Conservation (phyloP, 1,140 invertebrate species). For the Oryzaephilus surinamensis region DNA sequence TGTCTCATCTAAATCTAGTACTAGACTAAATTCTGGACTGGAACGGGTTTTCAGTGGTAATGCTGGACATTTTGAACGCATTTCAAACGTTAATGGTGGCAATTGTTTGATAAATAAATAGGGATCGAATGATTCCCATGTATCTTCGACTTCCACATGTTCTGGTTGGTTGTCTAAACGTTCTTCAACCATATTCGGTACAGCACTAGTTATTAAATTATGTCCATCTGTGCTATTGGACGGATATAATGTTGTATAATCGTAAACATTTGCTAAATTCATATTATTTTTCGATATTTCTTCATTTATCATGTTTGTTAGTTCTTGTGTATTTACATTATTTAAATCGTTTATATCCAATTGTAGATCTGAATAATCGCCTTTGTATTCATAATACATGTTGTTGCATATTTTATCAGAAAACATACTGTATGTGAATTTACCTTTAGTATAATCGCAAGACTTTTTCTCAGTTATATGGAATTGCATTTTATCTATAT, state of each 20-base stretch:
- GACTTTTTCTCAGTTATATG: conserved; percentile 23
- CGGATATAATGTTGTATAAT: conserved; percentile 30
- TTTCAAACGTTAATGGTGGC: conserved; percentile 78
- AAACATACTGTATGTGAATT: conserved; percentile 26
- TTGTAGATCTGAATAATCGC: conserved; percentile 31
- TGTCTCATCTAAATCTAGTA: conserved; percentile 78
- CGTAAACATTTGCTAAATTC: conserved; percentile 28
- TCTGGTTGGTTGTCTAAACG: conserved; percentile 39
- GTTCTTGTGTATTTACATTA: conserved; percentile 33
- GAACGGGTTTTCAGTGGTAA: conserved; percentile 86
- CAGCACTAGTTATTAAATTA: conserved; percentile 24
- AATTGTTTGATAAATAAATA: conserved; percentile 88
- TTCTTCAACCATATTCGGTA: conserved; percentile 37
- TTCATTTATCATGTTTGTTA: conserved; percentile 34
- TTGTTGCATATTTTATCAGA: conserved; percentile 32
- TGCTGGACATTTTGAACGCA: conserved; percentile 77
- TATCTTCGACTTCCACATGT: conserved; percentile 46
- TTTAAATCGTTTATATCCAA: conserved; percentile 31
- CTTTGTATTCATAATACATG: conserved; percentile 33
- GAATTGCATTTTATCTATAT: conserved; percentile 22
- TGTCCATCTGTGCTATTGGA: conserved; percentile 17
- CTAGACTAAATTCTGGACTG: conserved; percentile 88
- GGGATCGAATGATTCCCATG: conserved; percentile 77
- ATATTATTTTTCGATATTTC: conserved; percentile 32
- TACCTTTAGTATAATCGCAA: conserved; percentile 25